Percentiles rank a stretch among this genome's conserved stretches.
These are phyloP conservation scores for Carollia perspicillata DNA, from an alignment of 2,113 vertebrate species.

Conservation along the genomic window DNA sequence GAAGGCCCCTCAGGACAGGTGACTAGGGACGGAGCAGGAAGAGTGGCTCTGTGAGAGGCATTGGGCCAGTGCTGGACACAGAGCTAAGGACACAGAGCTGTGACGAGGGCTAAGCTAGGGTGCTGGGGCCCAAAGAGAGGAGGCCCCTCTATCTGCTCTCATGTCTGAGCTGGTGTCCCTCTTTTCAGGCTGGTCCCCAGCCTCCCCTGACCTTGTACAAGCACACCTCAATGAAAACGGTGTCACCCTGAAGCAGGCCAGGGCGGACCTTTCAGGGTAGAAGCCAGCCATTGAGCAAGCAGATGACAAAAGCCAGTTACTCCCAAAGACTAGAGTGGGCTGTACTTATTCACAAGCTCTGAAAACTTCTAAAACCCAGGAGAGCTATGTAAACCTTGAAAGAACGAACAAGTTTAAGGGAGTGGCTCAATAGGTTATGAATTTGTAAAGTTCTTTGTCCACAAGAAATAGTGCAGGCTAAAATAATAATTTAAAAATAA, in stretches of 20 bases:
- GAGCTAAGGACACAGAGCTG: too few species aligned
- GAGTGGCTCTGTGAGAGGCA: accelerated
- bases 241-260: accelerated
- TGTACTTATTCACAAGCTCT: not conserved
- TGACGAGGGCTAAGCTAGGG: accelerated
- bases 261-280: not conserved
- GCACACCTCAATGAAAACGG: not conserved
- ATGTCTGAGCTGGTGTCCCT: not conserved
- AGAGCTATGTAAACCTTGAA: not conserved
- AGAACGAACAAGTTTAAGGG: not conserved
- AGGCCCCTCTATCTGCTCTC: not conserved
- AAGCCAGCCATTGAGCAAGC: not conserved
- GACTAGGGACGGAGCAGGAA: not conserved
- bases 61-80: too few species aligned
- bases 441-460: not conserved
- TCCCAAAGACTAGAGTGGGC: not conserved
- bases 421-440: not conserved
- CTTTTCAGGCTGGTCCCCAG: not conserved
- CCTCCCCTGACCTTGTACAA: not conserved
- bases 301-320: not conserved
- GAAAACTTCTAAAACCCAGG: not conserved
- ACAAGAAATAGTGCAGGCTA: not conserved
- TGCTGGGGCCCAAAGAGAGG: not conserved
- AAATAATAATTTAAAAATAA: not conserved
- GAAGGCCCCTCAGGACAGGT: not conserved